Evolutionary conservation across 2,888 invertebrate species (phyloP).

Genomic region (Clivina fossor): DNA sequence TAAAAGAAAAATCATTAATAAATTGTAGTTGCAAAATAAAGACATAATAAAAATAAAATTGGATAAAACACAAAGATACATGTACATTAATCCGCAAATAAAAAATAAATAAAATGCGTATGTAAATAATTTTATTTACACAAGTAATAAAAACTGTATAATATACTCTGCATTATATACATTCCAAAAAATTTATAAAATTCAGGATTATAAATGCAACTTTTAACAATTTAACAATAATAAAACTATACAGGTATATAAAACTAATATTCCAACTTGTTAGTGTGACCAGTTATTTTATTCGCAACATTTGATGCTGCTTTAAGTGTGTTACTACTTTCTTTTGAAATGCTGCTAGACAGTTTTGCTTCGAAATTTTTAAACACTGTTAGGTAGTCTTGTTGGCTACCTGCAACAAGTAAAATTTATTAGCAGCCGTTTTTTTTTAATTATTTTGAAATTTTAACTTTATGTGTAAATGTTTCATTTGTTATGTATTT

Average conservation of each 20-base stretch:
- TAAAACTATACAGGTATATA: no score
- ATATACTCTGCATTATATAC: conserved; percentile 6
- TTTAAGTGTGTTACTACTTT: conserved; percentile 5
- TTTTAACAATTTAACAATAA: conserved; percentile 1
- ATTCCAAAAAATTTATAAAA: neutral
- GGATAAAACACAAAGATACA: no score
- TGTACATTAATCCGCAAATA: no score
- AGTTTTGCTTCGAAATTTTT: conserved; percentile 2
- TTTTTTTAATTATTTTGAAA: no score
- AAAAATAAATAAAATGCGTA: no score
- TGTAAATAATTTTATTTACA: no score
- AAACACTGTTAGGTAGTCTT: conserved; percentile 14
- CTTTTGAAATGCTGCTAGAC: no score
- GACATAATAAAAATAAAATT: no score
- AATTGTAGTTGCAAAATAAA: no score
- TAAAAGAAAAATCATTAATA: no score
- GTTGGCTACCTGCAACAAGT: conserved; percentile 14
- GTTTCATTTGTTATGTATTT: conserved; percentile 14
- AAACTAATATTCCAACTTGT: conserved; percentile 2
- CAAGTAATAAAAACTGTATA: conserved; percentile 18
- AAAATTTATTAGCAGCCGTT: conserved; percentile 10
- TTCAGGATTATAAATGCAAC: conserved; percentile 10
- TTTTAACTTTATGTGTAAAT: no score
- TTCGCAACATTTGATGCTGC: neutral
- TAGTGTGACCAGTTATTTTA: neutral